phyloP scores from a whole-genome alignment of 92 coral and sea anemone genomes.

The Phenganax subtilis region DNA sequence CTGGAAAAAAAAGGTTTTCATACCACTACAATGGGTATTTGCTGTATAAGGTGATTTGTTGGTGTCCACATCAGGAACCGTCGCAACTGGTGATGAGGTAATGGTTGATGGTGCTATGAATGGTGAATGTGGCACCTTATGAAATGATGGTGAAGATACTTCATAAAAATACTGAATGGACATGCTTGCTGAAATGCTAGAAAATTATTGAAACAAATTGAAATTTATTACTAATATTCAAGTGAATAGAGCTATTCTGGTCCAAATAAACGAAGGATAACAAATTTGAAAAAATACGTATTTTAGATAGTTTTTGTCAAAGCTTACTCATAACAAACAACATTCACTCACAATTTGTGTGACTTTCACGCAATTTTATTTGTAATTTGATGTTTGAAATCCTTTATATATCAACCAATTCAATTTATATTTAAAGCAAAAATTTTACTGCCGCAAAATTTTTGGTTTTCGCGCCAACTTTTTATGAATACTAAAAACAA shows the following conservation, averaged over 20 bases:
- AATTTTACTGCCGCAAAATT: slow-evolving; percentile 9
- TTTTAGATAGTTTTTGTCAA: too few relatives aligned
- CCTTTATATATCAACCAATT: not conserved
- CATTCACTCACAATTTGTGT: not conserved
- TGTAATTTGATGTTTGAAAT: not conserved
- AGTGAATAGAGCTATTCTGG: too few relatives aligned
- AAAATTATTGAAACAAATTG: not conserved
- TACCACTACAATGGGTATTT: slow-evolving; percentile 3
- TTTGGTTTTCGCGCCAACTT: slow-evolving; percentile 33
- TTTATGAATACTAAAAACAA: not conserved
- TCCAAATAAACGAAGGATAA: too few relatives aligned
- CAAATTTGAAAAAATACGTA: too few relatives aligned
- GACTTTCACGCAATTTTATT: not conserved
- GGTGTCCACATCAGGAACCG: slow-evolving; percentile 33
- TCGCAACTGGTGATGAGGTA: slow-evolving; percentile 25
- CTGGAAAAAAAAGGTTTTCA: not conserved
- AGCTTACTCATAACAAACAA: too few relatives aligned
- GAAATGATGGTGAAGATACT: slow-evolving; percentile 28
- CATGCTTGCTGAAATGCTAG: not conserved
- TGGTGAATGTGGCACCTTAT: slow-evolving; percentile 35
- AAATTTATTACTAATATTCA: not conserved
- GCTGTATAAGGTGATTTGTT: not conserved
- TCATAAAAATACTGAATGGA: slow-evolving; percentile 6
- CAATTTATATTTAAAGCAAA: not conserved
- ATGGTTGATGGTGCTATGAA: not conserved